phyloP scores from a whole-genome alignment of 2,888 invertebrate species.

The Drosophila algonquin region DNA sequence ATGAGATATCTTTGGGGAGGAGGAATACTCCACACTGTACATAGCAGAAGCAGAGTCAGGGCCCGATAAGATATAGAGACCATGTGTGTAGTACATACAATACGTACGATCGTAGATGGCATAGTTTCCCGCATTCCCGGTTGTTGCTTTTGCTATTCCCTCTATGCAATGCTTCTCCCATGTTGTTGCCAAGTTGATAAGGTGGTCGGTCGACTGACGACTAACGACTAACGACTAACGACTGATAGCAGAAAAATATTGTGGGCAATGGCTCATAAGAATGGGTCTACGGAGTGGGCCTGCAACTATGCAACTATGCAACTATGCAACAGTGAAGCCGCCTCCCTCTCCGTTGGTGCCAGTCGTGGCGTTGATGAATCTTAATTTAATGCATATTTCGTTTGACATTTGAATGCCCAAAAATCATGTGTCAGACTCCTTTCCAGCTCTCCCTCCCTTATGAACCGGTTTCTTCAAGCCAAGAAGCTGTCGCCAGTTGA shows the following conservation, averaged over 20 bases:
- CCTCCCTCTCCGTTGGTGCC: slow-evolving; percentile 5
- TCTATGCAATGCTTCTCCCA: slow-evolving; percentile 35
- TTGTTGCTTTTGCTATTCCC: slow-evolving; percentile 26
- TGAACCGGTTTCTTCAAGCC: slow-evolving; percentile 3
- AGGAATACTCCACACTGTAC: background rate
- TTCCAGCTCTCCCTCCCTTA: background rate
- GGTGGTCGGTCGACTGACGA: slow-evolving; percentile 17
- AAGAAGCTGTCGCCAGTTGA: slow-evolving; percentile 43
- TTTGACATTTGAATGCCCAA: slow-evolving; percentile 72
- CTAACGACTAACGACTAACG: slow-evolving; percentile 14
- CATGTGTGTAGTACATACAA: slow-evolving; percentile 12
- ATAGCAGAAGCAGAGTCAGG: slow-evolving; percentile 31
- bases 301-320: slow-evolving; percentile 29
- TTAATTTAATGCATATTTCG: slow-evolving; percentile 66
- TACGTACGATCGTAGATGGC: slow-evolving; percentile 44
- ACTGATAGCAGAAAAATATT: slow-evolving; percentile 24
- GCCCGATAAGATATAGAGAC: slow-evolving; percentile 64
- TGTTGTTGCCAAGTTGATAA: slow-evolving; percentile 76
- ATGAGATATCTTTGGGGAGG: background rate
- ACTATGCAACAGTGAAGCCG: too few species aligned
- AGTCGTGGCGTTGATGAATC: slow-evolving; percentile 52
- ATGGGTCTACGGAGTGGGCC: background rate
- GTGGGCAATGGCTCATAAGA: background rate
- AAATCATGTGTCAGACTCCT: slow-evolving; percentile 37
- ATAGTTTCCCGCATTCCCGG: slow-evolving; percentile 56